Evolutionary conservation across 1,140 invertebrate species (phyloP).

Genomic region (Pantala flavescens): DNA sequence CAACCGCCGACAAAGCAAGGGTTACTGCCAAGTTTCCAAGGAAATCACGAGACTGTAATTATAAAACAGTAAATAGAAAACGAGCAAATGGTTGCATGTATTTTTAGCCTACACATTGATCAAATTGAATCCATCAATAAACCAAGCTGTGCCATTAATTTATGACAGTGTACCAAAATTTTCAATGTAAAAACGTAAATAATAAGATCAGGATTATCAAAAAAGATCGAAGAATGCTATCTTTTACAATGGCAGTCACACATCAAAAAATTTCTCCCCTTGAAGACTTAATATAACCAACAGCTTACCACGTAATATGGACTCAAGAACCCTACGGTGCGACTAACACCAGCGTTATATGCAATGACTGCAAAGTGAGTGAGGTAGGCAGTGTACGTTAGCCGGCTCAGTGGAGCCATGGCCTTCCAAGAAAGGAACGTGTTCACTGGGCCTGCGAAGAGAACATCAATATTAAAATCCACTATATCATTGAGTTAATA

Average conservation of each 20-base stretch:
- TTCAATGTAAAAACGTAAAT: too few species aligned
- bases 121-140: too few species aligned
- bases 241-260: too few species aligned
- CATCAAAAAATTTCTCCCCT: too few species aligned
- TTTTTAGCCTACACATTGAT: not conserved
- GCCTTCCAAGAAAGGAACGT: constrained; percentile 51
- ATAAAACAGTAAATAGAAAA: not conserved
- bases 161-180: too few species aligned
- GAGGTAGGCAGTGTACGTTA: constrained; percentile 61
- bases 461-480: too few species aligned
- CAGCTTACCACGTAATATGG: not conserved
- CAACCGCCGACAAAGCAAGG: not conserved
- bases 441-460: constrained; percentile 45
- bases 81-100: too few species aligned
- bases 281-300: not conserved
- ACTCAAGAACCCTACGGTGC: constrained; percentile 34
- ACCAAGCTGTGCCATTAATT: too few species aligned
- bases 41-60: not conserved
- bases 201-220: too few species aligned
- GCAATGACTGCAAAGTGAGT: constrained; percentile 41
- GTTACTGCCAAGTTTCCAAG: not conserved
- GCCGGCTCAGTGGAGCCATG: constrained; percentile 55
- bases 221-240: too few species aligned
- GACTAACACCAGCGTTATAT: constrained; percentile 35
- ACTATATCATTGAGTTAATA: too few species aligned